Conservation (phyloP, 2,113 vertebrate genomes). For the Cnemophilus loriae region DNA sequence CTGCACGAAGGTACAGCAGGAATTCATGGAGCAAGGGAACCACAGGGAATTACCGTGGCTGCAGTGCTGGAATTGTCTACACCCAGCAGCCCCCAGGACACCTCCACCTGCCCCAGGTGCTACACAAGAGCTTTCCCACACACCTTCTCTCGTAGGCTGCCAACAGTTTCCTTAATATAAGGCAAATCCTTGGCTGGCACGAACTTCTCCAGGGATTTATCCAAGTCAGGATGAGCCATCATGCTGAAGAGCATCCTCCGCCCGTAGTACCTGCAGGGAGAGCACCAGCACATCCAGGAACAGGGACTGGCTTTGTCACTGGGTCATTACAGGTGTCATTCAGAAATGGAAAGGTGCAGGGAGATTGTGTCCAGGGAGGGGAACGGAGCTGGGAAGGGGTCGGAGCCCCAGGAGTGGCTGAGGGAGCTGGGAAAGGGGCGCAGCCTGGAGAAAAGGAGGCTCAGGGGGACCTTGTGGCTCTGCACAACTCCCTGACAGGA, state of each 20-base stretch:
- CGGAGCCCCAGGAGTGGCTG: not conserved
- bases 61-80: not conserved
- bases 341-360: not conserved
- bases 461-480: not conserved
- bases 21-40: not conserved
- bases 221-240: slow-evolving; percentile 86
- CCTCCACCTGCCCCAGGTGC: not conserved
- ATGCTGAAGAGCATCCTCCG: slow-evolving; percentile 87
- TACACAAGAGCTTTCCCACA: not conserved
- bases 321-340: fast-evolving
- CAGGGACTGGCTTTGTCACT: not conserved
- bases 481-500: not conserved
- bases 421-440: not conserved
- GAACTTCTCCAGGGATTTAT: slow-evolving; percentile 86
- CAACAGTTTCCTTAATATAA: slow-evolving; percentile 81
- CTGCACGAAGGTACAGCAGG: slow-evolving; percentile 52
- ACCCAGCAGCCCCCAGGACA: not conserved
- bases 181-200: slow-evolving; percentile 84
- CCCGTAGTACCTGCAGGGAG: slow-evolving; percentile 81
- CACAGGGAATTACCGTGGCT: fast-evolving
- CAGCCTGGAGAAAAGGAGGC: not conserved
- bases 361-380: not conserved
- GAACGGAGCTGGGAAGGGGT: not conserved
- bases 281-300: not conserved
- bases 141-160: slow-evolving; percentile 86